Percentiles rank a stretch among this genome's conserved stretches.
Evolutionary conservation across 2,888 invertebrate species (phyloP).

Genomic region (Dorcus hopei): DNA sequence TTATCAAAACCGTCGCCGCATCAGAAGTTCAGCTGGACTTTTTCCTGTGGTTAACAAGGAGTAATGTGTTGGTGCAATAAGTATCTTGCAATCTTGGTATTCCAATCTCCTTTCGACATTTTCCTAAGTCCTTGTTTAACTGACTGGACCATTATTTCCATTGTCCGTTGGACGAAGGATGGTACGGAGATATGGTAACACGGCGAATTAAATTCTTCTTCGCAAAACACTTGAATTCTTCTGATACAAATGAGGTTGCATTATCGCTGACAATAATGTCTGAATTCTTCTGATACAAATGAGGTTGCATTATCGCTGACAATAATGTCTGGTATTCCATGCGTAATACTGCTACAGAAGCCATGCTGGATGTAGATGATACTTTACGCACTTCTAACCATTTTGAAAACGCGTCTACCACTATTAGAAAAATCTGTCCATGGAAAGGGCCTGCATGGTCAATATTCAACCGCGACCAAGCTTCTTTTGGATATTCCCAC

Average conservation of each 20-base stretch:
- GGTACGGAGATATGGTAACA: slow-evolving; percentile 18
- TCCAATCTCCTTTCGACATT: too few relatives aligned
- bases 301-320: slow-evolving; percentile 7
- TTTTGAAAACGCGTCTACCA: slow-evolving; percentile 16
- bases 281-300: slow-evolving; percentile 18
- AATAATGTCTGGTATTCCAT: slow-evolving; percentile 19
- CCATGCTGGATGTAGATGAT: not conserved
- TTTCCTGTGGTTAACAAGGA: slow-evolving; percentile 20
- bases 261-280: slow-evolving; percentile 14
- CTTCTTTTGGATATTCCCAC: not conserved
- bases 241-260: slow-evolving; percentile 5
- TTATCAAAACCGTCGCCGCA: not conserved
- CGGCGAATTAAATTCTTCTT: slow-evolving; percentile 18
- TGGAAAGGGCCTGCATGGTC: slow-evolving; percentile 18
- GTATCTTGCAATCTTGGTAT: too few relatives aligned
- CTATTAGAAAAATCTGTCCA: slow-evolving; percentile 15
- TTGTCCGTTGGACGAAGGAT: slow-evolving; percentile 23
- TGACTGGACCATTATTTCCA: slow-evolving; percentile 11
- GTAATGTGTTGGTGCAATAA: slow-evolving; percentile 17
- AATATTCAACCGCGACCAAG: slow-evolving; percentile 12
- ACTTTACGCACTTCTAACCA: slow-evolving; percentile 13
- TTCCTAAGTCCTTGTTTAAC: too few relatives aligned
- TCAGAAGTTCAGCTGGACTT: slow-evolving; percentile 21
- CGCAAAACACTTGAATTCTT: slow-evolving; percentile 21
- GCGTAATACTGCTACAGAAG: slow-evolving; percentile 16